Conservation (phyloP, 2,113 vertebrate species). For the Pavo muticus region DNA sequence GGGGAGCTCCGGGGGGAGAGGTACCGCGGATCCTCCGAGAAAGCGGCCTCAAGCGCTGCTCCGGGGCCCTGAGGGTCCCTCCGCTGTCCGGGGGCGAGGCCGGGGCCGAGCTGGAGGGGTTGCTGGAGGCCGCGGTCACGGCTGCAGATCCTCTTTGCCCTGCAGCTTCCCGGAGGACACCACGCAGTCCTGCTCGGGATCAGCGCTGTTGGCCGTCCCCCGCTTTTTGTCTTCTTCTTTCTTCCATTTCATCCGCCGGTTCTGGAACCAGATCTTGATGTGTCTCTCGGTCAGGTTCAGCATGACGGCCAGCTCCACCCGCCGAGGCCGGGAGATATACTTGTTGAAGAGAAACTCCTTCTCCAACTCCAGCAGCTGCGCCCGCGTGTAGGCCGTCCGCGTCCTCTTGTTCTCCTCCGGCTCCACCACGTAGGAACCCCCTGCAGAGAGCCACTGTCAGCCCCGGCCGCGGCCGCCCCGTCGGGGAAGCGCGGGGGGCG, state of each 20-base stretch:
- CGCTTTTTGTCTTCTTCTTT: conserved; percentile 96
- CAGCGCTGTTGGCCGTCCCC: conserved; percentile 55
- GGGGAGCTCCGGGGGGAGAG: fast-evolving
- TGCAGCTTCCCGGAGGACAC: conserved; percentile 87
- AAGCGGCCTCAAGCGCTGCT: not conserved
- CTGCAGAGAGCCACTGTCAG: conserved; percentile 50
- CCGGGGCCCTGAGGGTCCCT: conserved; percentile 61
- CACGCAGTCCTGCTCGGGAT: conserved; percentile 92
- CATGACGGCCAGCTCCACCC: conserved; percentile 94
- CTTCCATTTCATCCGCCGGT: conserved; percentile 97
- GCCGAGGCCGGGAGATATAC: conserved; percentile 94
- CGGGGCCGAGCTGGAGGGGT: conserved; percentile 20
- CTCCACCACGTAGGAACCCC: conserved; percentile 86
- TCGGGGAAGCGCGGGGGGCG: not conserved
- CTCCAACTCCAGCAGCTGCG: conserved; percentile 95
- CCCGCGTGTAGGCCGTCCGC: conserved; percentile 93
- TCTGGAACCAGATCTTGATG: conserved; percentile 98
- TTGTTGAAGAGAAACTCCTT: conserved; percentile 98
- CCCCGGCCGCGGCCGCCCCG: not conserved
- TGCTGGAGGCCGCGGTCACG: not conserved
- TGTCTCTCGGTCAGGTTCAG: conserved; percentile 96
- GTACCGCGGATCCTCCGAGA: not conserved
- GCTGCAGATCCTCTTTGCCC: conserved; percentile 76
- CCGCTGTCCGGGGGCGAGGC: conserved; percentile 64
- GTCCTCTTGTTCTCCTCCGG: conserved; percentile 95